These are phyloP conservation scores for Parazoanthus atlanticus DNA, from an alignment of 92 coral and sea anemone species.

Conservation along the genomic window DNA sequence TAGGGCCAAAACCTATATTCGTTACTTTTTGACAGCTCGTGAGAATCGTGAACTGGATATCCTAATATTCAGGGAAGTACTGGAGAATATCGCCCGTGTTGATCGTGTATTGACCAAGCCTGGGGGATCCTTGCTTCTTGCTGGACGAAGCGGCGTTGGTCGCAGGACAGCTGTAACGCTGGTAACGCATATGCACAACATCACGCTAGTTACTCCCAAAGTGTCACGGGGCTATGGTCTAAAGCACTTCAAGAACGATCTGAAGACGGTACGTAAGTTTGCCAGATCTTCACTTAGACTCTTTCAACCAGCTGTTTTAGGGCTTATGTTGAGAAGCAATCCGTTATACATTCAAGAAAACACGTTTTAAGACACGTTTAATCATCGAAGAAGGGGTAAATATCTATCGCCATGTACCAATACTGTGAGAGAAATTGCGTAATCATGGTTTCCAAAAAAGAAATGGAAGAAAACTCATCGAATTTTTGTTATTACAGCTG, in stretches of 20 bases:
- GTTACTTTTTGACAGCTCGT: conserved; percentile 72
- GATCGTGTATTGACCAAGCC: conserved; percentile 93
- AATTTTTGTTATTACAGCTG: no score
- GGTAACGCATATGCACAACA: conserved; percentile 99
- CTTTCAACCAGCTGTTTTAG: neutral
- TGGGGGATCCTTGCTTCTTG: conserved; percentile 95
- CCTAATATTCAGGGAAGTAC: conserved; percentile 92
- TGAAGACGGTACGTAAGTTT: conserved; percentile 75
- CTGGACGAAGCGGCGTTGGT: conserved; percentile 99
- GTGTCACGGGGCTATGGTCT: conserved; percentile 95
- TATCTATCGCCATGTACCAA: no score
- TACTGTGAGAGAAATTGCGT: no score
- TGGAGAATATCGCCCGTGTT: conserved; percentile 94
- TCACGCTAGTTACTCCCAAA: conserved; percentile 90
- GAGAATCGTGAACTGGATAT: conserved; percentile 96
- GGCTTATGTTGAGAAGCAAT: neutral
- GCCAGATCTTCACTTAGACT: neutral
- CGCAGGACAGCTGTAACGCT: conserved; percentile 97
- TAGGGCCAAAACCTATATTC: neutral
- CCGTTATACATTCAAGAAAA: neutral
- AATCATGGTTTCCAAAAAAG: no score
- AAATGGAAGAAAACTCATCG: no score
- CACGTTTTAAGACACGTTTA: neutral
- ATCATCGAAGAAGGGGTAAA: neutral
- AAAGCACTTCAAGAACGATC: conserved; percentile 93